Evolutionary conservation across 2,888 invertebrate species (phyloP).

Genomic region (Gerris lacustris): DNA sequence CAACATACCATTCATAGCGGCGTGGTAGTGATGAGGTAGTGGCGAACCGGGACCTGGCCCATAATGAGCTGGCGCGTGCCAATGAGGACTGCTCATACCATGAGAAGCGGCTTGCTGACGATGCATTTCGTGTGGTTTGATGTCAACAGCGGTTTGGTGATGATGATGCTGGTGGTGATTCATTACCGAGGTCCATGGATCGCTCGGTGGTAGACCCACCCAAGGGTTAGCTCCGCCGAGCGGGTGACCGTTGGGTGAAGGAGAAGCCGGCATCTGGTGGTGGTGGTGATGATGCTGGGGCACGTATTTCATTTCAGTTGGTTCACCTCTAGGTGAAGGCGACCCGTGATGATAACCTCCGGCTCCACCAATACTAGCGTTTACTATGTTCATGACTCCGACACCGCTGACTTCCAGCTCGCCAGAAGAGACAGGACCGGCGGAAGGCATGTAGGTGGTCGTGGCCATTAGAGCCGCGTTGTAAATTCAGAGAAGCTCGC

Average conservation of each 20-base stretch:
- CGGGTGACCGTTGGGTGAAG: constrained; percentile 50
- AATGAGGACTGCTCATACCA: constrained; percentile 60
- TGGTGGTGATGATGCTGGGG: constrained; percentile 71
- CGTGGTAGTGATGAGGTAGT: constrained; percentile 49
- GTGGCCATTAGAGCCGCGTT: constrained; percentile 79
- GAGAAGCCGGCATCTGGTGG: constrained; percentile 54
- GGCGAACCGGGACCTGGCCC: constrained; percentile 58
- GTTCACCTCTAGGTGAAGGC: constrained; percentile 71
- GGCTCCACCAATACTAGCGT: constrained; percentile 32
- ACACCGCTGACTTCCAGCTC: constrained; percentile 52
- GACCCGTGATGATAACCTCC: constrained; percentile 50
- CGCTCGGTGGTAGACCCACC: constrained; percentile 67
- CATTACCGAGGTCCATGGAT: constrained; percentile 63
- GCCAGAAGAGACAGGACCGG: constrained; percentile 55
- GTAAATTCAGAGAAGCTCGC: constrained; percentile 42
- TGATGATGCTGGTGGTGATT: constrained; percentile 58
- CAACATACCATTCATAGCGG: constrained; percentile 59
- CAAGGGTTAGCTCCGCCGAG: constrained; percentile 58
- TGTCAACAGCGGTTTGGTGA: constrained; percentile 53
- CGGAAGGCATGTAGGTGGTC: constrained; percentile 82
- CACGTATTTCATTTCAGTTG: constrained; percentile 91
- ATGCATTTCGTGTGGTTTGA: constrained; percentile 49
- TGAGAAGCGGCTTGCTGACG: constrained; percentile 28
- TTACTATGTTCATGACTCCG: constrained; percentile 37
- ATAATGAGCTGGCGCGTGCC: constrained; percentile 84